Evolutionary conservation across 1,140 invertebrate species (phyloP).

Genomic region (Whitmania pigra): DNA sequence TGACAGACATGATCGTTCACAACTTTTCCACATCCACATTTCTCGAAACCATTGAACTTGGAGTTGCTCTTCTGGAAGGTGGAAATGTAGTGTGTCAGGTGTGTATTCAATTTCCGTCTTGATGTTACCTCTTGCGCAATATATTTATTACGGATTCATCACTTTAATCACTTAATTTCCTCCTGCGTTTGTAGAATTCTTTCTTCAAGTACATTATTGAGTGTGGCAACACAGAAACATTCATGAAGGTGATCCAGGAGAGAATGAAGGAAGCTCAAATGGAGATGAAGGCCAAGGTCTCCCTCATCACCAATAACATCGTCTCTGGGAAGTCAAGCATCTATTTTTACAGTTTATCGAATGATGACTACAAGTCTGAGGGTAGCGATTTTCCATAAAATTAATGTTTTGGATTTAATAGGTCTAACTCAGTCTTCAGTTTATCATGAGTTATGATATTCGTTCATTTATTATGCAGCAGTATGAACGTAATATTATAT

Average conservation of each 20-base stretch:
- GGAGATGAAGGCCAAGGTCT: slow-evolving; percentile 84
- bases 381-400: slow-evolving; percentile 45
- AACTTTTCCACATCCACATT: slow-evolving; percentile 60
- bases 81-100: slow-evolving; percentile 88
- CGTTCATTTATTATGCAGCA: no score
- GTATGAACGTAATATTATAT: no score
- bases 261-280: slow-evolving; percentile 89
- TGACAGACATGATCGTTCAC: slow-evolving; percentile 89
- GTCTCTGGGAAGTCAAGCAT: slow-evolving; percentile 42
- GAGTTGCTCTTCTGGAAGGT: slow-evolving; percentile 90
- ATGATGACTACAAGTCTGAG: slow-evolving; percentile 50
- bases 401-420: no score
- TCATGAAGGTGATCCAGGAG: slow-evolving; percentile 70
- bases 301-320: slow-evolving; percentile 67
- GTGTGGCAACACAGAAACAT: slow-evolving; percentile 81
- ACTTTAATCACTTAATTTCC: not conserved
- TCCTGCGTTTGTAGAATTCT: slow-evolving; percentile 35
- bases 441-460: no score
- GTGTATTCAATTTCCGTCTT: not conserved
- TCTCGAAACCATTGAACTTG: slow-evolving; percentile 83
- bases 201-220: slow-evolving; percentile 72
- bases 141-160: not conserved
- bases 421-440: no score
- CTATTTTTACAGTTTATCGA: not conserved
- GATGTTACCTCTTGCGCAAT: not conserved